Percentiles rank a stretch among this genome's conserved stretches.
phyloP scores from a whole-genome alignment of 1,140 invertebrate species.

The Sycobia sp. region DNA sequence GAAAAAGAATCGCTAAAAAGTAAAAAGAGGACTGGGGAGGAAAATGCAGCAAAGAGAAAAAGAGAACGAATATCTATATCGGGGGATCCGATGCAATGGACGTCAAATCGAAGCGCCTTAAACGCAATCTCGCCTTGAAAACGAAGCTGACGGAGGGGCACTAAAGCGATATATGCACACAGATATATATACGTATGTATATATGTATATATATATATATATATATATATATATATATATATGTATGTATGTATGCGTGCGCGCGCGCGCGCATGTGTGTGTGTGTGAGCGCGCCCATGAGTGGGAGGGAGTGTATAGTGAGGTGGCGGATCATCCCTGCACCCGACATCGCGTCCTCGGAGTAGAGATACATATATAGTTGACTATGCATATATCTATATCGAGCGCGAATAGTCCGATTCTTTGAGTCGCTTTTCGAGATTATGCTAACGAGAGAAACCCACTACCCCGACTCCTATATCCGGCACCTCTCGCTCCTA shows the following conservation, averaged over 20 bases:
- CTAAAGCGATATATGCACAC: conserved; percentile 15
- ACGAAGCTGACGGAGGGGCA: not conserved
- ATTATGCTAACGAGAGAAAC: conserved; percentile 55
- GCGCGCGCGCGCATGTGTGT: too few species aligned
- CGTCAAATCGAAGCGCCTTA: conserved; percentile 6
- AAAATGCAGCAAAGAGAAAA: not conserved
- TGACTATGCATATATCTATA: too few species aligned
- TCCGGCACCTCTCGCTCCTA: not conserved
- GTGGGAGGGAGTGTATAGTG: too few species aligned
- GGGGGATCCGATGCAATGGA: not conserved
- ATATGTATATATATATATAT: conserved; percentile 16
- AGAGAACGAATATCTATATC: not conserved
- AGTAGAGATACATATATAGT: too few species aligned
- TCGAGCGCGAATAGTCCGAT: conserved; percentile 34
- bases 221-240: conserved; percentile 7
- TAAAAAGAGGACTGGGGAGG: too few species aligned
- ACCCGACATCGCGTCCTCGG: too few species aligned
- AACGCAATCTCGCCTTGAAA: too few species aligned
- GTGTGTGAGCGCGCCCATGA: too few species aligned
- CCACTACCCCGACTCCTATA: conserved; percentile 22
- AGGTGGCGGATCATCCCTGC: too few species aligned
- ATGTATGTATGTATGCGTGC: too few species aligned
- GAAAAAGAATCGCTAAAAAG: not conserved
- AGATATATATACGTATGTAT: too few species aligned
- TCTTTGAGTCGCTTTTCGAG: conserved; percentile 43